phyloP scores from a whole-genome alignment of 2,888 invertebrate species.

The Polietes domitor region DNA sequence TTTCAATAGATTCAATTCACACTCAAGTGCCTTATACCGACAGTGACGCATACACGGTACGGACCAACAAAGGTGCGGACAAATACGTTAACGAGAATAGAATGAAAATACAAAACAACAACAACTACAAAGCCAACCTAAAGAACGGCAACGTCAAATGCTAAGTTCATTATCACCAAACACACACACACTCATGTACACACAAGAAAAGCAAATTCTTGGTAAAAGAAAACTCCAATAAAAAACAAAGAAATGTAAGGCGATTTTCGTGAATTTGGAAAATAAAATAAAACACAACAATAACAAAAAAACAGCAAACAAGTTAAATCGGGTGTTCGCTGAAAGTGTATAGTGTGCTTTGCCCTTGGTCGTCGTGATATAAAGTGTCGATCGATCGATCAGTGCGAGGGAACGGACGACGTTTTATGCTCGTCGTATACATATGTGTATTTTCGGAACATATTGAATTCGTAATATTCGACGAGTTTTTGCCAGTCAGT shows the following conservation, averaged over 20 bases:
- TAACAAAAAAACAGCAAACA: not conserved
- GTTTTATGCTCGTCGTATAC: not conserved
- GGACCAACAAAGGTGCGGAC: constrained; percentile 58
- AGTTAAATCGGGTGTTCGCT: not conserved
- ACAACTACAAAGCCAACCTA: constrained; percentile 32
- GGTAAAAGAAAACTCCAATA: constrained; percentile 48
- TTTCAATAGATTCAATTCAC: constrained; percentile 59
- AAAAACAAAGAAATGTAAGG: constrained; percentile 24
- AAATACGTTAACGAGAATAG: constrained; percentile 48
- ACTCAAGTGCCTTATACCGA: constrained; percentile 63
- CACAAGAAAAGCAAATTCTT: constrained; percentile 34
- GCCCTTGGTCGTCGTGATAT: constrained; percentile 64
- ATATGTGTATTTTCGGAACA: not conserved
- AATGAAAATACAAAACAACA: constrained; percentile 33
- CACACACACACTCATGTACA: constrained; percentile 31
- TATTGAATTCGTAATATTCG: not conserved
- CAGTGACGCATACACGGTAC: constrained; percentile 58
- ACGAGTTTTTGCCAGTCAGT: constrained; percentile 9
- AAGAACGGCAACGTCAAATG: constrained; percentile 38
- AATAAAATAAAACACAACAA: constrained; percentile 25
- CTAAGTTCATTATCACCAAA: constrained; percentile 63
- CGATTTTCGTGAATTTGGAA: constrained; percentile 18
- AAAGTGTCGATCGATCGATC: constrained; percentile 49
- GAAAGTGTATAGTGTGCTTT: constrained; percentile 32
- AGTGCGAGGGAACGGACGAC: not conserved